Conservation (phyloP, 2,113 vertebrate species). For the Aleadryas rufinucha region DNA sequence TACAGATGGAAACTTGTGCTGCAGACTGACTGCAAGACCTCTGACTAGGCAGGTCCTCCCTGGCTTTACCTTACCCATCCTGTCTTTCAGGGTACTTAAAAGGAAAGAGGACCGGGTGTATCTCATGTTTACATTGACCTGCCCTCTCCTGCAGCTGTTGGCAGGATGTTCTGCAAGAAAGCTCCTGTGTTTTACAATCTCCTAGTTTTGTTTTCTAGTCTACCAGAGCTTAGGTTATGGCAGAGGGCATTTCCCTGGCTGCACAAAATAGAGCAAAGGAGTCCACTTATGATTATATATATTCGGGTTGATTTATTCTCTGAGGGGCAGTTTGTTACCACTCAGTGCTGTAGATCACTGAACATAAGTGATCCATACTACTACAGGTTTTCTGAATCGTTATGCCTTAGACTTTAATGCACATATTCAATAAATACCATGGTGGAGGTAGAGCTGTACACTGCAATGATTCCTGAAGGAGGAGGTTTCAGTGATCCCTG, state of each 20-base stretch:
- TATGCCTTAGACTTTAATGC: background rate
- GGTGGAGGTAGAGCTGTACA: background rate
- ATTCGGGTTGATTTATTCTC: background rate
- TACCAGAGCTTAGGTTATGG: background rate
- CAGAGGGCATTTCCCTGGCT: background rate
- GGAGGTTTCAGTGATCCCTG: background rate
- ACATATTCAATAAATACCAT: background rate
- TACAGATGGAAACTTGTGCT: background rate
- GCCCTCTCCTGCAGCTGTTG: background rate
- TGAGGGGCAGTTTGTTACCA: background rate
- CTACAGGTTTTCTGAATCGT: background rate
- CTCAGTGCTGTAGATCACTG: background rate
- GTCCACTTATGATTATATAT: background rate
- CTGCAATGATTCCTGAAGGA: background rate
- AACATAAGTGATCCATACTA: background rate
- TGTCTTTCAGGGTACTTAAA: background rate
- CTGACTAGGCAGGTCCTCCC: background rate
- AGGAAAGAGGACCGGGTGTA: background rate
- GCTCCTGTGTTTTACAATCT: background rate
- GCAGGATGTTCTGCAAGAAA: background rate
- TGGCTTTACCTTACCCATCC: background rate
- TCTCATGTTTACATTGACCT: background rate
- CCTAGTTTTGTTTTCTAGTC: background rate
- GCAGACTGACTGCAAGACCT: background rate
- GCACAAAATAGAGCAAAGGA: background rate